Percentiles rank a stretch among this genome's conserved stretches.
phyloP scores from a whole-genome alignment of 2,113 vertebrate genomes.

The Syngnathus typhle region DNA sequence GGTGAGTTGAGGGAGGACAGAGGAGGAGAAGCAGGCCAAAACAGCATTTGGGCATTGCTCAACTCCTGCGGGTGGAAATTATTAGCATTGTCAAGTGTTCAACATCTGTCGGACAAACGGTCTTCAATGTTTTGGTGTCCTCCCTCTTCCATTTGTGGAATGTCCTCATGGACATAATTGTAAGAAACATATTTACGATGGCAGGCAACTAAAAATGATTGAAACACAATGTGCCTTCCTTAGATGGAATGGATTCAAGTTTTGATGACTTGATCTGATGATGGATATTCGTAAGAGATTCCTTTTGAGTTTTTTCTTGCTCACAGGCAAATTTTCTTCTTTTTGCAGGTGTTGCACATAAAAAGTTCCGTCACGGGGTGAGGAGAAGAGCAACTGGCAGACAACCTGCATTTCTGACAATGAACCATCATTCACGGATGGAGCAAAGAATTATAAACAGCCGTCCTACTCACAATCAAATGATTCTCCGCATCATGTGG shows the following conservation, averaged over 20 bases:
- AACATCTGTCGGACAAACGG: background rate
- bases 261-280: background rate
- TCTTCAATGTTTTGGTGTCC: background rate
- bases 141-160: background rate
- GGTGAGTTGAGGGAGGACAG: background rate
- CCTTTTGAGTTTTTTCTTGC: background rate
- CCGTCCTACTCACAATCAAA: background rate
- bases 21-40: background rate
- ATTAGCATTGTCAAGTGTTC: background rate
- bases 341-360: slow-evolving; percentile 17
- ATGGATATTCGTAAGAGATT: background rate
- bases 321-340: slow-evolving; percentile 1
- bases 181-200: background rate
- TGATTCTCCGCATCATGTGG: background rate
- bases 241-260: background rate
- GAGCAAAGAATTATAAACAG: slow-evolving; percentile 4
- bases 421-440: slow-evolving; percentile 2
- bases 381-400: background rate
- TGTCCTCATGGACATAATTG: background rate
- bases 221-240: background rate
- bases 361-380: background rate
- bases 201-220: background rate
- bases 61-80: background rate
- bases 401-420: slow-evolving; percentile 1
- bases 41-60: background rate